phyloP scores from a whole-genome alignment of 37 sponge, comb jelly and placozoan genomes.

The Spongilla lacustris region DNA sequence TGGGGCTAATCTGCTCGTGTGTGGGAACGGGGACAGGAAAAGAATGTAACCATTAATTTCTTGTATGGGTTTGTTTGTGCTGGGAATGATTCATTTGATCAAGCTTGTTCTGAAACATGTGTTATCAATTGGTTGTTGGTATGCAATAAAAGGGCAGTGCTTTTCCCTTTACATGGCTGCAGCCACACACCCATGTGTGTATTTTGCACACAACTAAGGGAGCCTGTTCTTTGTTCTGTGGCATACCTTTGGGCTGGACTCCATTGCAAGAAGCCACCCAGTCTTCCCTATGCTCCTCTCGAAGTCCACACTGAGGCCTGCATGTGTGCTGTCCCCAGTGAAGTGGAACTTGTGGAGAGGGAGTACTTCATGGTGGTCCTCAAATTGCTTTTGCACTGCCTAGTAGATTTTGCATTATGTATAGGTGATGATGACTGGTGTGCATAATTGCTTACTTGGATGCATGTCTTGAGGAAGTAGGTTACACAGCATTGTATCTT shows the following conservation, averaged over 20 bases:
- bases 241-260: conserved; percentile 38
- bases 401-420: background rate
- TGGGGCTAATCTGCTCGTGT: background rate
- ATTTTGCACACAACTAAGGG: background rate
- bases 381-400: conserved; percentile 23
- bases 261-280: conserved; percentile 41
- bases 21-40: too few relatives aligned
- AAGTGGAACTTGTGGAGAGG: conserved; percentile 20
- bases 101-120: conserved; percentile 5
- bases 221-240: too few relatives aligned
- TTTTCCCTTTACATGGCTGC: background rate
- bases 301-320: conserved; percentile 19
- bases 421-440: too few relatives aligned
- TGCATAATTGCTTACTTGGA: conserved; percentile 19
- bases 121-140: background rate
- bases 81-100: background rate
- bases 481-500: conserved; percentile 42
- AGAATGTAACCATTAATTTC: background rate
- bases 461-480: conserved; percentile 30
- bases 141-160: background rate
- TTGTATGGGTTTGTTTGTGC: background rate
- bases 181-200: background rate
- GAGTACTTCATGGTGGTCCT: background rate
- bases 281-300: conserved; percentile 8
- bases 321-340: background rate